These are phyloP conservation scores for Urocitellus parryii DNA, from an alignment of 2,113 vertebrate genomes.

Conservation along the genomic window DNA sequence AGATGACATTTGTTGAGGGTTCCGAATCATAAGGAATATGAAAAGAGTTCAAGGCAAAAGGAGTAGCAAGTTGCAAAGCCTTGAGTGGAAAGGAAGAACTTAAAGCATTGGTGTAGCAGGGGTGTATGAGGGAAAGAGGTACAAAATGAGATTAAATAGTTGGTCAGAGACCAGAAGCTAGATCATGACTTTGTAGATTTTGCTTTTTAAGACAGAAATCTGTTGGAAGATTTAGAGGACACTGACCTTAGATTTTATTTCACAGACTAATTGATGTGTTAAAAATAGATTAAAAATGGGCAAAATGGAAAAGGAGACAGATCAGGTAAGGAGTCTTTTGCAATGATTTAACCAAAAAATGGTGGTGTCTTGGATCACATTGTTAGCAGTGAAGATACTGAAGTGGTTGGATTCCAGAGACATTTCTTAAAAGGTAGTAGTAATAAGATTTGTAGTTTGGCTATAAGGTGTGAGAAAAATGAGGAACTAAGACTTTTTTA, in stretches of 20 bases:
- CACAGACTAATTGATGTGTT: background rate
- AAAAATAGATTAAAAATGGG: background rate
- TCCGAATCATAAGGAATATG: background rate
- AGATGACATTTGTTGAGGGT: background rate
- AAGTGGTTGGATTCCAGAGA: conserved; percentile 3
- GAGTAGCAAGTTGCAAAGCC: background rate
- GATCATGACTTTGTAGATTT: background rate
- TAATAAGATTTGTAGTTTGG: background rate
- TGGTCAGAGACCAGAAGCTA: background rate
- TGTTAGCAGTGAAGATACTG: background rate
- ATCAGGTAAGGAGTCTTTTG: background rate
- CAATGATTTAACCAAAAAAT: background rate
- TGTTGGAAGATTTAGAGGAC: background rate
- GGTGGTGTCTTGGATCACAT: background rate
- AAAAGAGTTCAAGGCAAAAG: background rate
- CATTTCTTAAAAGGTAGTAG: background rate
- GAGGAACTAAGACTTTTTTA: background rate
- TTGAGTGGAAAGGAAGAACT: background rate
- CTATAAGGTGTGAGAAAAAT: background rate
- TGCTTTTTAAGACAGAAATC: conserved; percentile 3
- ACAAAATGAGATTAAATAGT: conserved; percentile 12
- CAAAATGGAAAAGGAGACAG: background rate
- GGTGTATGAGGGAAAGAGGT: background rate
- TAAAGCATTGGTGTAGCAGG: background rate
- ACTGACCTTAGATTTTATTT: conserved; percentile 12